These are phyloP conservation scores for Apodemus sylvaticus DNA, from an alignment of 2,113 vertebrate genomes.

Conservation along the genomic window DNA sequence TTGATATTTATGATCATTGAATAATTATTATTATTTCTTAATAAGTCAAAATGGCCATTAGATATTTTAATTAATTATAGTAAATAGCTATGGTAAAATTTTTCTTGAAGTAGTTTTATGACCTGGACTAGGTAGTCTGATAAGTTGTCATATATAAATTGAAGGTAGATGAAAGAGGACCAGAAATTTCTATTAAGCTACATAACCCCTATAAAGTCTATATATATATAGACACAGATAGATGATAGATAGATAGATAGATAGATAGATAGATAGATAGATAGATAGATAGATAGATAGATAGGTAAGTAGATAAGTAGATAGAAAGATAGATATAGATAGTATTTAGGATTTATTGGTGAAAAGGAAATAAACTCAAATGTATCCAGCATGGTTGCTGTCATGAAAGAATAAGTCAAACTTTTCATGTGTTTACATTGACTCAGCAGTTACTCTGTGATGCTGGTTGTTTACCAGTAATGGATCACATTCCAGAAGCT, in stretches of 20 bases:
- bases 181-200: background rate
- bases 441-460: background rate
- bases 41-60: background rate
- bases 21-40: background rate
- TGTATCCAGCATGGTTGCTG: background rate
- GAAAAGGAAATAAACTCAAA: background rate
- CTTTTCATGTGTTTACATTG: too few relatives aligned
- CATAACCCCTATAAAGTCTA: background rate
- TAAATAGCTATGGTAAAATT: background rate
- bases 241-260: background rate
- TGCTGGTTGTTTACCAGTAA: rapidly evolving
- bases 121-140: background rate
- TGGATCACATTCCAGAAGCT: background rate
- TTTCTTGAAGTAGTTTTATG: background rate
- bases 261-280: background rate
- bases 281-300: background rate
- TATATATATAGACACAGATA: background rate
- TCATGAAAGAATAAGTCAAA: background rate
- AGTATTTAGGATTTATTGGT: background rate
- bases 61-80: background rate
- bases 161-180: background rate
- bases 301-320: background rate
- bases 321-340: background rate
- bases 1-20: background rate
- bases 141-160: background rate